Conservation (phyloP, 2,888 invertebrate genomes). For the Melinaea menophilus region DNA sequence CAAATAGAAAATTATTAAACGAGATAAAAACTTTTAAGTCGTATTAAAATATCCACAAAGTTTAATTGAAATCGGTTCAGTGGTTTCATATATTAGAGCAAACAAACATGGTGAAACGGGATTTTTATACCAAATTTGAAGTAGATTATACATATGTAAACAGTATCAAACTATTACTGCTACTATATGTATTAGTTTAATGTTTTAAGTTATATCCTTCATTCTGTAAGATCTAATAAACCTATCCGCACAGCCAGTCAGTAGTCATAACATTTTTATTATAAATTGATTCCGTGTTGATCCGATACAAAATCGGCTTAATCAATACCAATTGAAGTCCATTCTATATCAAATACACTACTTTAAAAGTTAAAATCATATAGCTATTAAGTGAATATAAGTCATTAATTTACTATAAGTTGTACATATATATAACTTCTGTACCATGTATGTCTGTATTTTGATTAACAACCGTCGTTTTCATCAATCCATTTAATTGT, state of each 20-base stretch:
- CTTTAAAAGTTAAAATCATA: too few relatives aligned
- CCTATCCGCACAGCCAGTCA: not conserved
- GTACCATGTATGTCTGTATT: not conserved
- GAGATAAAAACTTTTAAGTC: too few relatives aligned
- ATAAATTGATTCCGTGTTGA: slow-evolving; percentile 12
- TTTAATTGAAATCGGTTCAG: too few relatives aligned
- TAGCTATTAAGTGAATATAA: not conserved
- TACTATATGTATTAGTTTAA: too few relatives aligned
- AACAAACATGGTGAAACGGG: too few relatives aligned
- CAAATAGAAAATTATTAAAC: too few relatives aligned
- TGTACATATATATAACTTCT: not conserved
- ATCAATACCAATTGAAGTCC: slow-evolving; percentile 2
- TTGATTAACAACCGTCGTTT: slow-evolving; percentile 9
- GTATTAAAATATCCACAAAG: too few relatives aligned
- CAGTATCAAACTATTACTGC: too few relatives aligned
- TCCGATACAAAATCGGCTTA: slow-evolving; percentile 9
- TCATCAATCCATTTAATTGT: slow-evolving; percentile 14
- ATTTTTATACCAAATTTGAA: too few relatives aligned
- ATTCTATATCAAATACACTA: not conserved
- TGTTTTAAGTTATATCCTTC: not conserved
- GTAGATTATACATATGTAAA: too few relatives aligned
- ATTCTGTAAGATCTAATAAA: not conserved
- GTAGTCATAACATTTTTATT: slow-evolving; percentile 13
- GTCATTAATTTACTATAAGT: too few relatives aligned
- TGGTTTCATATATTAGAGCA: too few relatives aligned